Percentiles rank a stretch among this genome's conserved stretches.
Evolutionary conservation across 2,113 vertebrate genomes (phyloP).

Genomic region (Spheniscus mendiculus): DNA sequence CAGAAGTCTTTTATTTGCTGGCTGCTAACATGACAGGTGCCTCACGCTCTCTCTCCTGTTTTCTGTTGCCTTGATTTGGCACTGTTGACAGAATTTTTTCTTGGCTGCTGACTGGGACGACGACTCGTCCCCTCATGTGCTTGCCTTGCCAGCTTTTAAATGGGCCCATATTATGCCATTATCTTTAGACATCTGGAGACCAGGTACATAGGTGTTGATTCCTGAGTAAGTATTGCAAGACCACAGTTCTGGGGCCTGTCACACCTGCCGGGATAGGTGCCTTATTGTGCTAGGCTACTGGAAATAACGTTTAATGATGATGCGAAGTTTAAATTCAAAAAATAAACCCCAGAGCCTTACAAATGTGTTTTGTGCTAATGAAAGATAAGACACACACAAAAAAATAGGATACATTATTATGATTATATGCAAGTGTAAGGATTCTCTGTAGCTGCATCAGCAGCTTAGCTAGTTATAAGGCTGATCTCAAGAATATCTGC

Average conservation of each 20-base stretch:
- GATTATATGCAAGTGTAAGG: not conserved
- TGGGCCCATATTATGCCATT: not conserved
- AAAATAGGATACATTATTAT: not conserved
- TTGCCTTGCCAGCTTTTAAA: not conserved
- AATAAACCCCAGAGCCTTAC: not conserved
- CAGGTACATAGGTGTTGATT: not conserved
- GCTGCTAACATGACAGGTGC: not conserved
- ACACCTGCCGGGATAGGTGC: not conserved
- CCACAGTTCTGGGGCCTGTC: not conserved
- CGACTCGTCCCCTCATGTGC: not conserved
- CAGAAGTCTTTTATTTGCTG: not conserved
- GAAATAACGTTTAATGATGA: not conserved
- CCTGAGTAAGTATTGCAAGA: not conserved
- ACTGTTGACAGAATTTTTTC: not conserved
- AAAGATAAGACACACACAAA: not conserved
- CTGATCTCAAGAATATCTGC: not conserved
- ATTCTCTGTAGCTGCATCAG: not conserved
- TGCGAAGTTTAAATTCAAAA: not conserved
- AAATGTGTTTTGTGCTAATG: not conserved
- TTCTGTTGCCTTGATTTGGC: not conserved
- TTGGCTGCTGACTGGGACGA: not conserved
- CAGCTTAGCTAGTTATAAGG: not conserved
- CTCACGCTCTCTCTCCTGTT: not conserved
- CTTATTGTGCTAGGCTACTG: not conserved
- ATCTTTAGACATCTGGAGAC: not conserved